Evolutionary conservation across 2,797 vertebrate species (phyloP).

Genomic region (Furcifer pardalis): DNA sequence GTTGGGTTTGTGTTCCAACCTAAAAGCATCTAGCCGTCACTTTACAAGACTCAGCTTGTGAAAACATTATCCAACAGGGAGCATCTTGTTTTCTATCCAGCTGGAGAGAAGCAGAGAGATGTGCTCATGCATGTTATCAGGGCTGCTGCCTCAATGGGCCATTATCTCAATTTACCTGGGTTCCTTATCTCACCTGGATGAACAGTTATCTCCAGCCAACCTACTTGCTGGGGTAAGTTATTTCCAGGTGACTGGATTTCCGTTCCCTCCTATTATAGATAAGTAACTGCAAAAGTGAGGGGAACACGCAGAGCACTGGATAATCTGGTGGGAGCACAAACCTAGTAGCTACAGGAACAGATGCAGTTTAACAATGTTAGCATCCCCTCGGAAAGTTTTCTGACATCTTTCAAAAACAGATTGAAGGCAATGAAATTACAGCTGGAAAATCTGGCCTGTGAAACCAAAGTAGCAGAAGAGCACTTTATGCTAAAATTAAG

Average conservation of each 20-base stretch:
- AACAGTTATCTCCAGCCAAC: neutral
- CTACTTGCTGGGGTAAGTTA: conserved; percentile 35
- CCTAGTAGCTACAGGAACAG: neutral
- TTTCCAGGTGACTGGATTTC: conserved; percentile 49
- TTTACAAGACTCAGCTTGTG: neutral
- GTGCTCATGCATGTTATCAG: conserved; percentile 6
- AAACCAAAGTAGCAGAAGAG: neutral
- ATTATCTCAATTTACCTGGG: conserved; percentile 20
- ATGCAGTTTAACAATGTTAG: conserved; percentile 42
- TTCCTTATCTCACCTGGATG: conserved; percentile 37
- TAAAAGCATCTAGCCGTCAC: neutral
- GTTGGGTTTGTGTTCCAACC: neutral
- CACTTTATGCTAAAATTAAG: neutral
- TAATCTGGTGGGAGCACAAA: conserved; percentile 20
- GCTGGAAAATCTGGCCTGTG: neutral
- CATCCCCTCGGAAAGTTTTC: conserved; percentile 47
- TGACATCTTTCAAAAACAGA: conserved; percentile 53
- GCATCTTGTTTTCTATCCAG: neutral
- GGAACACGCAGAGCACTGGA: conserved; percentile 43
- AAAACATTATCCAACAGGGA: rapidly evolving
- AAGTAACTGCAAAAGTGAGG: conserved; percentile 45
- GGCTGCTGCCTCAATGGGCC: conserved; percentile 13
- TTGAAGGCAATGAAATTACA: neutral
- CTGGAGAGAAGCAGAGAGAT: conserved; percentile 21
- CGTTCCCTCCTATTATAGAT: conserved; percentile 41